A percentile compares a stretch with the other conserved stretches of the same genome.
Evolutionary conservation across 2,113 vertebrate species (phyloP).

Genomic region (Aphelocoma coerulescens): DNA sequence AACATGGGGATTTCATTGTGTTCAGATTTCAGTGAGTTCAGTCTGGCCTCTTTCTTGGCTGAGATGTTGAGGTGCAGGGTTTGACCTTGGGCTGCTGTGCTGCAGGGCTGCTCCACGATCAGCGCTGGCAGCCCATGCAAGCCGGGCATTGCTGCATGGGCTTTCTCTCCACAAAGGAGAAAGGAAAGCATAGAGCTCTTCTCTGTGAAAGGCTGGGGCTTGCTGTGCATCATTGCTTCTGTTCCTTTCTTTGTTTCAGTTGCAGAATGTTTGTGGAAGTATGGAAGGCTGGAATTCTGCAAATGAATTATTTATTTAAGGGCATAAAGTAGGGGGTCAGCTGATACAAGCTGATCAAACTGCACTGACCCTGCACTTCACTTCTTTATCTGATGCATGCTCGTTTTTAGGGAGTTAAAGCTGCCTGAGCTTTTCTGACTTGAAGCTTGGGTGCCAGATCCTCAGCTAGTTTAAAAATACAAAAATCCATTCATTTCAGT

Average conservation of each 20-base stretch:
- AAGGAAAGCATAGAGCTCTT: background rate
- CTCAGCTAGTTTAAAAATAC: background rate
- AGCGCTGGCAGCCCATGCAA: fast-evolving
- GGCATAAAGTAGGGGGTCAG: background rate
- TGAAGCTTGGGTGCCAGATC: background rate
- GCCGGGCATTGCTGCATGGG: fast-evolving
- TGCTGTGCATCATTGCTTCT: background rate
- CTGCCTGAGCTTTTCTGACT: background rate
- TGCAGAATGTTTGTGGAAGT: background rate
- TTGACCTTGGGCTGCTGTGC: background rate
- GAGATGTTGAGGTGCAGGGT: background rate
- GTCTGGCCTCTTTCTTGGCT: background rate
- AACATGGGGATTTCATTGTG: background rate
- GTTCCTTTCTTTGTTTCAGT: background rate
- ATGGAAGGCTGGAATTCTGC: background rate
- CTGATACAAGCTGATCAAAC: background rate
- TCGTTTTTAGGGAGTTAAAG: background rate
- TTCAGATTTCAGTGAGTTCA: background rate
- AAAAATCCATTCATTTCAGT: background rate
- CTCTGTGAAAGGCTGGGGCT: background rate
- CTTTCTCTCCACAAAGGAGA: background rate
- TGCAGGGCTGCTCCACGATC: background rate
- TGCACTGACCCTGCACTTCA: background rate
- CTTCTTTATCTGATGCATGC: background rate
- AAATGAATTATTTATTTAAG: background rate